These are phyloP conservation scores for Brachionichthys hirsutus DNA, from an alignment of 2,113 vertebrate genomes.

Conservation along the genomic window DNA sequence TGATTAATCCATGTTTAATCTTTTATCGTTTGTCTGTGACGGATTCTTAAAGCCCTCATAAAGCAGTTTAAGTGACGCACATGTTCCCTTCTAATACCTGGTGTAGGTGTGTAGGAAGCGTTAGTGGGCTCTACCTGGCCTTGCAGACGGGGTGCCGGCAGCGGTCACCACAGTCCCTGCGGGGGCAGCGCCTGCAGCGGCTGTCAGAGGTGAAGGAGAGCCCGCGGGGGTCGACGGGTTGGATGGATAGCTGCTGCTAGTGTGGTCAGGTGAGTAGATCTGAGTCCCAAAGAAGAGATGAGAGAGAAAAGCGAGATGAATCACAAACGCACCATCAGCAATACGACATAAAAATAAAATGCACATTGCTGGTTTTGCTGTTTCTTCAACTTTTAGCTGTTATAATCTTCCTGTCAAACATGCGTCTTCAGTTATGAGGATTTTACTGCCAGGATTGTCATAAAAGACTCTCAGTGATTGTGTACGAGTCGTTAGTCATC, in stretches of 20 bases:
- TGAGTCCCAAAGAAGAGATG: conserved; percentile 61
- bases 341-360: neutral
- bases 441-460: conserved; percentile 57
- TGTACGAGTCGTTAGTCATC: conserved; percentile 47
- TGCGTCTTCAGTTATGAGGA: conserved; percentile 60
- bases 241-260: conserved; percentile 98
- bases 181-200: conserved; percentile 74
- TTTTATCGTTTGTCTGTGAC: conserved; percentile 9
- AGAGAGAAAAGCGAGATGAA: conserved; percentile 34
- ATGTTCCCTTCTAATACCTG: neutral
- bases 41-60: neutral
- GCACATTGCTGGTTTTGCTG: conserved; percentile 2
- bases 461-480: conserved; percentile 60
- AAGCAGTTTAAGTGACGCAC: neutral
- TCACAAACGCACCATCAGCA: conserved; percentile 41
- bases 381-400: conserved; percentile 47
- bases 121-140: conserved; percentile 65
- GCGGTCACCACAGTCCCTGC: conserved; percentile 70
- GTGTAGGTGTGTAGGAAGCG: conserved; percentile 6
- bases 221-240: conserved; percentile 97
- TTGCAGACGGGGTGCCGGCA: conserved; percentile 62
- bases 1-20: conserved; percentile 3
- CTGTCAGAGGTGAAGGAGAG: conserved; percentile 94
- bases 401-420: conserved; percentile 48
- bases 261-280: conserved; percentile 99